Evolutionary conservation across 2,888 invertebrate genomes (phyloP).

Genomic region (Dorcus parallelipipedus): DNA sequence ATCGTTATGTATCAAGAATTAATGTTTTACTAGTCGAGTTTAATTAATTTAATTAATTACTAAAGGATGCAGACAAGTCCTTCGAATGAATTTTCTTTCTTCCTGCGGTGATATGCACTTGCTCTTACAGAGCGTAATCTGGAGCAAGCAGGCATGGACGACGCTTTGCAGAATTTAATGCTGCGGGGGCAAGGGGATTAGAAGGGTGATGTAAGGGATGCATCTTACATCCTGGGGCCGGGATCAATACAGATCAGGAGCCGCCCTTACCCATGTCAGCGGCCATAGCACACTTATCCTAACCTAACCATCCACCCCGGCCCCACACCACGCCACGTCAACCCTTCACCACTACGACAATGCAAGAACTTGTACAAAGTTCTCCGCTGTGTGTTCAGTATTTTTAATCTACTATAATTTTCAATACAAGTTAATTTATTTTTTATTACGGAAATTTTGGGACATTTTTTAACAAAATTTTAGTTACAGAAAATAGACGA

Average conservation of each 20-base stretch:
- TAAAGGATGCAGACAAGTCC: no score
- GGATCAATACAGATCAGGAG: constrained; percentile 53
- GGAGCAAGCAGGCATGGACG: neutral
- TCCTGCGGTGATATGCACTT: neutral
- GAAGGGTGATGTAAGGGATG: constrained; percentile 47
- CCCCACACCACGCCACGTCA: constrained; percentile 26
- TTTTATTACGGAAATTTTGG: no score
- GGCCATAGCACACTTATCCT: constrained; percentile 43
- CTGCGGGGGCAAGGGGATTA: constrained; percentile 26
- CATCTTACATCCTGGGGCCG: constrained; percentile 50
- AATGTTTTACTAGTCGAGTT: no score
- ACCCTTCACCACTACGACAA: constrained; percentile 27
- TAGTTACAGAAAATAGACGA: no score
- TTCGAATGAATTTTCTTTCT: no score
- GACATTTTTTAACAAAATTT: no score
- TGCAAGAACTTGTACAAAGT: constrained; percentile 25
- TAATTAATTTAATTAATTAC: no score
- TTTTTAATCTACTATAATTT: no score
- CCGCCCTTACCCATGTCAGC: constrained; percentile 51
- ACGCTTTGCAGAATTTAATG: constrained; percentile 10
- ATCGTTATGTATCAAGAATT: no score
- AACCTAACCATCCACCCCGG: constrained; percentile 26
- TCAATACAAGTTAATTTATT: no score
- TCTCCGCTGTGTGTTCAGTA: neutral
- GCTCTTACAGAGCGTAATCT: neutral